Evolutionary conservation across 2,888 invertebrate species (phyloP), one percentile per base, ranked within the genome.

Genomic region (Schrankia costaestrigalis): DNA sequence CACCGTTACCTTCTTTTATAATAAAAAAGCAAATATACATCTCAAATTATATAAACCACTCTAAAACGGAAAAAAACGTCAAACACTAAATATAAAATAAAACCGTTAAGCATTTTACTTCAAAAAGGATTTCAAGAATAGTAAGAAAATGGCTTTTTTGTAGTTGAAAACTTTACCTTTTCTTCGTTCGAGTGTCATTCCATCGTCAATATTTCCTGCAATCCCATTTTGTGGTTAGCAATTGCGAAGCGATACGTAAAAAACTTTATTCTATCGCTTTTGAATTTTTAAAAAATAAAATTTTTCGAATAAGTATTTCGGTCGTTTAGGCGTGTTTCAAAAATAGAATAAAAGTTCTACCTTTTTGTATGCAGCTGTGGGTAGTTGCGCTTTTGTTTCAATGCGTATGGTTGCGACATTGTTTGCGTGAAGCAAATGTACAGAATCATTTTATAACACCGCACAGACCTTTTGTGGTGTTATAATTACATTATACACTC

Each of bases 111-210:
- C n/a, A n/a, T n/a, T 71, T 61, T 50, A 42, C 57, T 60, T 52
- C 46, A 34, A 56, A 28, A 58, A 61, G 41, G 44, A 36, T 56
- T 63, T 60, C 51, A 50, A 48, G 46, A 57, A 45, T 54, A 36
- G 61, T 56, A 60, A 57, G 62, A 66, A 69, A 66, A 64, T 69
- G 50, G 52, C 64, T 60, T 72, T 72, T n/a, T 71, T 69, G 59
- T 56, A 54, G 61, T 59, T 48, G 39, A 32, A n/a, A 69, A 73
- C 63, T 72, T 73, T 56, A 47, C 49, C 60, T 56, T 55, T 49
- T 56, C 67, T 51, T 54, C 61, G 55, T 45, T 55, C 37, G 56
- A 70, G 61, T 63, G 68, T 67, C 74, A 68, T 61, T 71, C 63
- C 56, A 61, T 56, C 52, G 65, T 63, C 56, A 61, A 67, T 63